Base-by-base conservation (phyloP, 2,888 invertebrate genomes). In the Operophtera brumata region DNA sequence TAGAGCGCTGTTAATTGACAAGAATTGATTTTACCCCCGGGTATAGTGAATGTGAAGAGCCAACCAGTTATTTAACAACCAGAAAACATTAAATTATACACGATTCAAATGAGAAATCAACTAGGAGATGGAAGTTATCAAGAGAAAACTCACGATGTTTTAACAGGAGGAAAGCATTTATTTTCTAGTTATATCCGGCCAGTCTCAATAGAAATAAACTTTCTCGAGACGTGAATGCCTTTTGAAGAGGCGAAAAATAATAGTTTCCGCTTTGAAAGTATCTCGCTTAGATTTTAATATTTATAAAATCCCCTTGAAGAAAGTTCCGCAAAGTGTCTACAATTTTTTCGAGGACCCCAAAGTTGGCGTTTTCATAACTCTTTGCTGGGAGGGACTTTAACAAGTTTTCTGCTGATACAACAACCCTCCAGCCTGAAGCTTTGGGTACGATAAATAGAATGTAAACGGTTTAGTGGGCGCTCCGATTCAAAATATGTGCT, bases 281-380 rank as follows among this genome's bases (percentile, higher is more conserved):
- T 76, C 75, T 73, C 71, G 73, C 73, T 79, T 78, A 77, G 72
- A 80, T 81, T 84, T 81, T 81, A 81, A 82, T 82, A 81, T 84
- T 84, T 82, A 83, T 82, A 81, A 84, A 82, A 81, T 78, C 74
- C 73, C 74, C 78, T 80, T 79, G 76, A 82, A 74, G 73, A 72
- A 80, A 86, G 78, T 86, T 84, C 71, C 65, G 69, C 64, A 70
- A 82, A 82, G 75, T 78, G 76, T 77, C 75, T 70, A 69, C 77
- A 70, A 66, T 78, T 84, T 84, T 66, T 84, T 81, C 67, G 67
- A 66, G 66, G 75, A 77, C 77, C 81, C 80, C 67, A 78, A 86
- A 87, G 77, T 87, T 84, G 72, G 77, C 80, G 75, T 82, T 86
- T 86, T 86, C 82, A 83, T 83, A 87, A 87, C 85, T 86, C 86